Percentiles rank a stretch among this genome's conserved stretches.
phyloP scores from a whole-genome alignment of 1,140 invertebrate species.

The Plutomurus gul region DNA sequence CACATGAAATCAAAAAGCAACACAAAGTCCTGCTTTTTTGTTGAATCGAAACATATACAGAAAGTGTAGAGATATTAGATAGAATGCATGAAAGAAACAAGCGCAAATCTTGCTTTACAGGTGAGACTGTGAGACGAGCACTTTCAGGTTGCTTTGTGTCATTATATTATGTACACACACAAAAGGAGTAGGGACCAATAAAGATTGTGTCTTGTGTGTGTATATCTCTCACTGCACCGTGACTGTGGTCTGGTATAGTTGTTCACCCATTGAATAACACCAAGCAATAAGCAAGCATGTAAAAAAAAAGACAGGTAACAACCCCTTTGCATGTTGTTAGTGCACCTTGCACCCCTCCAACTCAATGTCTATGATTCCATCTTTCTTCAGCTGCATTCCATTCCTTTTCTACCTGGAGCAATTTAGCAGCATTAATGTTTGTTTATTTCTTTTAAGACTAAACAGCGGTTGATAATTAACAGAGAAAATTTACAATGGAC shows the following conservation, averaged over 20 bases:
- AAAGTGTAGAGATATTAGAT: too few relatives aligned
- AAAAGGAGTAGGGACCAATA: background rate
- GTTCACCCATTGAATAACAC: background rate
- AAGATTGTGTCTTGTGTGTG: background rate
- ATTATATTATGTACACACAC: background rate
- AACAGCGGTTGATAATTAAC: too few relatives aligned
- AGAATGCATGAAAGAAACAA: too few relatives aligned
- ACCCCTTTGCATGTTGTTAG: slow-evolving; percentile 16
- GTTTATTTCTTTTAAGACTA: too few relatives aligned
- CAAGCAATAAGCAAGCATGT: background rate
- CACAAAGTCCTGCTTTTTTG: too few relatives aligned
- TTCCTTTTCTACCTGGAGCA: background rate
- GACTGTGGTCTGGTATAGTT: background rate
- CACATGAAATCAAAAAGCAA: too few relatives aligned
- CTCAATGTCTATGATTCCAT: slow-evolving; percentile 3
- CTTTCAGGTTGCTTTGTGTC: slow-evolving; percentile 21
- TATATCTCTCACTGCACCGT: background rate
- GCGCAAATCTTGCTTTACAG: too few relatives aligned
- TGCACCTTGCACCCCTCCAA: slow-evolving; percentile 19
- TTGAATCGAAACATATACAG: too few relatives aligned
- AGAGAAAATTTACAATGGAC: too few relatives aligned
- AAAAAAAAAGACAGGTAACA: slow-evolving; percentile 13
- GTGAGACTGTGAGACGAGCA: background rate
- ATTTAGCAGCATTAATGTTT: background rate
- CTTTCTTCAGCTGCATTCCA: slow-evolving; percentile 9